Percentiles rank a stretch among this genome's conserved stretches.
Evolutionary conservation across 2,113 vertebrate genomes (phyloP).

Genomic region (Leptocoma aspasia): DNA sequence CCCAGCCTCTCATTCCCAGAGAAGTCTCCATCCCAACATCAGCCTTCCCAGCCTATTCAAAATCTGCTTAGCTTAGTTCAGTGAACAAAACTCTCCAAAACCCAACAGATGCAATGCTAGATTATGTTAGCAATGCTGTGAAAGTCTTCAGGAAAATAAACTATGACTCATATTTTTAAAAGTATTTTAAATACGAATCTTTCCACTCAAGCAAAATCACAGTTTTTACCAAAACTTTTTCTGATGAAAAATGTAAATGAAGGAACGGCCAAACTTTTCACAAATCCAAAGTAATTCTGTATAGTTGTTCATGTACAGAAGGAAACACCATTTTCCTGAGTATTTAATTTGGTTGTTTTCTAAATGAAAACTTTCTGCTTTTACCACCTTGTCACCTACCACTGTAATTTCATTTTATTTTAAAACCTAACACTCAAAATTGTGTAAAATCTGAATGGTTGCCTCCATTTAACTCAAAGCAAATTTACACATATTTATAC

Average conservation of each 20-base stretch:
- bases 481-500: background rate
- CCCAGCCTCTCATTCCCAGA: background rate
- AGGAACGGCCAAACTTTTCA: background rate
- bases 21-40: background rate
- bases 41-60: background rate
- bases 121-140: background rate
- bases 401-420: background rate
- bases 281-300: background rate
- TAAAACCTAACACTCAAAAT: background rate
- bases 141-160: constrained; percentile 40
- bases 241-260: background rate
- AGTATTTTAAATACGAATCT: background rate
- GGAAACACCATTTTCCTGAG: background rate
- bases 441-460: background rate
- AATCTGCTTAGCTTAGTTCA: background rate
- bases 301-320: background rate
- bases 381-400: background rate
- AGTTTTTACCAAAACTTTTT: background rate
- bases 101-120: background rate
- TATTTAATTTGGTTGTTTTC: background rate
- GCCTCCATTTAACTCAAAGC: background rate
- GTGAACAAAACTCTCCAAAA: background rate
- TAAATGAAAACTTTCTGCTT: background rate
- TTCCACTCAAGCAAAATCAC: background rate
- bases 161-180: background rate